Base-by-base conservation (phyloP, 1,140 invertebrate species). In the Bombus impatiens region DNA sequence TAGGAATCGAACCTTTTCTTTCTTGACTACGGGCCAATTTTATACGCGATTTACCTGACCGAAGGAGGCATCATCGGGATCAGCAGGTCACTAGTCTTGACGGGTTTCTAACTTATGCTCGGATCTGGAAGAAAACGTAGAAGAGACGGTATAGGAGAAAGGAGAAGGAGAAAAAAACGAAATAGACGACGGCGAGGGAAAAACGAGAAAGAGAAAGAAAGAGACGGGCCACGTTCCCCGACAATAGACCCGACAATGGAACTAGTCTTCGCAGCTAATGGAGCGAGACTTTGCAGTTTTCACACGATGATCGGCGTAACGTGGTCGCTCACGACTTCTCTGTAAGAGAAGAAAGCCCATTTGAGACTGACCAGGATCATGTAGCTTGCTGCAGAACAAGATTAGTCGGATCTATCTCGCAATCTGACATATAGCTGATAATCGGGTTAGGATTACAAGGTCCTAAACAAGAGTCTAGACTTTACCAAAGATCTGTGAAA, bases 241-340 rank as follows among this genome's bases (percentile, higher is more conserved):
- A 92, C 91, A 92, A 92, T 92, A 79, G 85, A 67, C 40, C 65
- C 84, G 80, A 91, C 90, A 92, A 92, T 89, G 78, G 76, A 76
- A 86, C 70, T 75, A 87, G 86, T 87, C 87, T 92, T 89, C 87
- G 89, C 81, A 82, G 88, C 90, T 92, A 92, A 92, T 92, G 89
- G 92, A 89, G 77, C 89, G 86, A 88, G 87, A 88, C 84, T 88
- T 89, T 83, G 87, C 86, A 90, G 89, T 91, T 92, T 92, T 92
- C 91, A 90, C 91, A 92, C 90, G 90, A 86, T 90, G 77, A 87
- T 89, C 70, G 88, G 78, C 85, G 87, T 88, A 89, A 89, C 88
- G 59, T 82, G 82, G 86, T 76, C 81, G 42, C 53, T 71, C 57
- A 40, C 77, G 67, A 42, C 59, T 86, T 42, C 71, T 62, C 82